A percentile compares a stretch with the other conserved stretches of the same genome.
These are phyloP conservation scores for Pangasius mekongensis DNA, from an alignment of 2,797 vertebrate genomes.

Conservation along the genomic window DNA sequence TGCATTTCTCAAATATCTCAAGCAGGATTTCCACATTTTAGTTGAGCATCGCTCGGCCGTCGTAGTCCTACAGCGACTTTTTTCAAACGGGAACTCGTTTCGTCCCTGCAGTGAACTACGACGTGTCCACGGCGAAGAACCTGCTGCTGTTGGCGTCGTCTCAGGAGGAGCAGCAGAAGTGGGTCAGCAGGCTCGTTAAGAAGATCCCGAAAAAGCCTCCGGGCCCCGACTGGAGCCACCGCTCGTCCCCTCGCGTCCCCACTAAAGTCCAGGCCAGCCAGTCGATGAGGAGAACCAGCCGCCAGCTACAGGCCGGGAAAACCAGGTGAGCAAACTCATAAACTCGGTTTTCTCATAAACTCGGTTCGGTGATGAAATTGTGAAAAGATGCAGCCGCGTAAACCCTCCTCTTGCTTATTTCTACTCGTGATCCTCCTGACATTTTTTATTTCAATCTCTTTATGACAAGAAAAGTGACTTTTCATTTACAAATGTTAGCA, in stretches of 20 bases:
- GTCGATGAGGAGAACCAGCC: constrained; percentile 91
- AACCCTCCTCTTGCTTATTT: not conserved
- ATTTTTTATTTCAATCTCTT: too few relatives aligned
- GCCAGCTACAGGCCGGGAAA: constrained; percentile 93
- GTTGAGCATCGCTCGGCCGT: not conserved
- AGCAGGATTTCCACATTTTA: not conserved
- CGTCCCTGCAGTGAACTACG: constrained; percentile 89
- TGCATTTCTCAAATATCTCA: not conserved
- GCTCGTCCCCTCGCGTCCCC: constrained; percentile 93
- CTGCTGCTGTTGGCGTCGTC: constrained; percentile 91
- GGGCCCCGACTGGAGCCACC: constrained; percentile 87
- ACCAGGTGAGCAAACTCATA: constrained; percentile 84
- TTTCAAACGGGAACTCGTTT: not conserved
- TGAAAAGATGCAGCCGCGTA: not conserved
- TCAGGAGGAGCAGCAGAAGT: constrained; percentile 98
- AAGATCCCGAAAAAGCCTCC: constrained; percentile 98
- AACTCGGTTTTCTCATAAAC: not conserved
- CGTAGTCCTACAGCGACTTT: not conserved
- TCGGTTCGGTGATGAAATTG: too few relatives aligned
- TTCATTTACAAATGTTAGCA: not conserved
- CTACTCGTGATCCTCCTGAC: not conserved
- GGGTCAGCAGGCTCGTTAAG: constrained; percentile 96
- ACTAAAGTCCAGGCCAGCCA: constrained; percentile 95
- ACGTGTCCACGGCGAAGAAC: constrained; percentile 97
- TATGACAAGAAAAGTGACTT: not conserved